Evolutionary conservation across 2,888 invertebrate genomes (phyloP), one percentile per base, ranked within the genome.

Genomic region (Nephrotoma guestfalica): DNA sequence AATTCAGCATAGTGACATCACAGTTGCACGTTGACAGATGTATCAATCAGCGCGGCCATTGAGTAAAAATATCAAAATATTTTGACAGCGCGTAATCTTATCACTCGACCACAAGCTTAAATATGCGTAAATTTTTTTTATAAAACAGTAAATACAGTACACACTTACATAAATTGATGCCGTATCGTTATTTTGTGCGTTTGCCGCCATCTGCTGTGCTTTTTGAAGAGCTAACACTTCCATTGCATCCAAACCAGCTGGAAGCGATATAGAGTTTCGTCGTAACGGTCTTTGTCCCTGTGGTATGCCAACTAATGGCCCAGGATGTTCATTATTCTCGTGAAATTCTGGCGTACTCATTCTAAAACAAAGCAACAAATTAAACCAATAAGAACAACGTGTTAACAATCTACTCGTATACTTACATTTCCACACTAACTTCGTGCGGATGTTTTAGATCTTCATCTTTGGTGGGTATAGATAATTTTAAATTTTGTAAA

Each of bases 191-290:
- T 86, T 87, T 88, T 41, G 90, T 90, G 41, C 88, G 87, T 42
- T 90, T 88, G 2, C 89, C 89, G 47, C 90, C 90, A 87, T 90
- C 89, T 4, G 90, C 90, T 89, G 90, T 88, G 88, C 90, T 87
- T 90, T 89, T 47, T 90, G 90, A 86, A 94, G 88, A 6, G 94
- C 93, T 88, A 94, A 93, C 88, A 93, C 88, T 87, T 95, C 95
- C 90, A 96, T 91, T 86, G 94, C 94, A 89, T 95, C 94, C 87
- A 96, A 92, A 88, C 91, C 92, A 88, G 93, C 93, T 3, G 96
- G 96, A 92, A 96, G 93, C 2, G 96, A 96, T 88, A 95, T 94
- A 2, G 96, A 95, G 88, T 95, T 95, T 88, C 95, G 93, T 86
- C 95, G 92, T 86, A 94, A 89, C 86, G 90, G 91, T 4, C 90